Base-by-base conservation (phyloP, 2,888 invertebrate species). In the Plebejus anna region DNA sequence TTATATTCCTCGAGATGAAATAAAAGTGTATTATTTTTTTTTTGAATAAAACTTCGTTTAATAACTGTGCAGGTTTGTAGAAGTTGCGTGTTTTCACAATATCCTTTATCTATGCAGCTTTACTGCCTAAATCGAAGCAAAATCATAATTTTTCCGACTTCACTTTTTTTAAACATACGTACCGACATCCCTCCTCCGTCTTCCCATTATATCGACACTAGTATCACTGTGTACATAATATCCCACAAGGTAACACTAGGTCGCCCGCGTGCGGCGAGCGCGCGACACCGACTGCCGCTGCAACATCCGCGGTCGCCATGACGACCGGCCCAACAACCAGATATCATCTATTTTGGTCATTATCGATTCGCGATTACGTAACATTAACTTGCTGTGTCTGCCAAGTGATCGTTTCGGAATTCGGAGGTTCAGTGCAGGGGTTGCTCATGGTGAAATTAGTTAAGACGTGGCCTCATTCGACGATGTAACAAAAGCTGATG, bases 301-400 rank as follows among this genome's bases (percentile, higher is more conserved):
- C 59, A 51, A 61, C 61, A 61, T 61, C 61, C 61, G 61, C 13
- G 32, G 78, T 76, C 36, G 59, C 55, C 42, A 76, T 70, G 76
- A 70, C 78, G 11, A 77, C 77, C 32, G 66, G 61, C 70, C 51
- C 51, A 6, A 47, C 47, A 95, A 95, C 84, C 86, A 86, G 71
- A 78, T 72, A 71, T 9, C 47, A 72, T 71, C 42, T 71, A 71
- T 71, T 71, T 47, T 47, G 42, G 47, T 72, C 51, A 42, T 22
- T 72, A 72, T 72, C n/a, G 72, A 72, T 72, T 61, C 1, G 61
- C 22, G 28, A 61, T 42, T 71, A 16, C 38, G n/a, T 42, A 38
- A 38, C 70, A 9, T 16, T 1, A 16, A n/a, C 2, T 38, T n/a
- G 70, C 36, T 32, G n/a, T 32, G n/a, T 36, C 16, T 36, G 5